A percentile compares a stretch with the other conserved stretches of the same genome.
Conservation (phyloP, 2,113 vertebrate genomes). For the Caretta caretta region DNA sequence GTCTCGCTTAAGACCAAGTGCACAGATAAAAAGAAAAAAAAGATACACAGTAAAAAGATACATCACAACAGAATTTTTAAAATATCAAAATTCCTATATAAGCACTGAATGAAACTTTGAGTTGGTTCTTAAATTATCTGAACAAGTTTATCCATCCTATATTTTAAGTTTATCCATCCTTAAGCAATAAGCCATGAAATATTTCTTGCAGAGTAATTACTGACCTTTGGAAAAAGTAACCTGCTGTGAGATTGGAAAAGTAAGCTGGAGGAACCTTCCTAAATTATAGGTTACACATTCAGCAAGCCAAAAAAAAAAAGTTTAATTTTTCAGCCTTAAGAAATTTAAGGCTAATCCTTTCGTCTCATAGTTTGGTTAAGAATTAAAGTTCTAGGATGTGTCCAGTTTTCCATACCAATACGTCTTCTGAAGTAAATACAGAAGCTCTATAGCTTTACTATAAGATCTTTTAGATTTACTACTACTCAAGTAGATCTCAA, state of each 20-base stretch:
- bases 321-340: background rate
- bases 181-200: background rate
- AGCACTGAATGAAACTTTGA: background rate
- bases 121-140: background rate
- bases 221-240: background rate
- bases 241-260: background rate
- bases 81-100: background rate
- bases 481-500: background rate
- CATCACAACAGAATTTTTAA: slow-evolving; percentile 7
- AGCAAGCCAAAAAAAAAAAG: background rate
- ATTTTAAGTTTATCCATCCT: fast-evolving
- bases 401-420: background rate
- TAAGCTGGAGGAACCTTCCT: background rate
- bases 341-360: background rate
- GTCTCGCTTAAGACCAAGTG: background rate
- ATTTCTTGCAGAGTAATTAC: background rate
- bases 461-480: background rate
- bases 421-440: background rate
- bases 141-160: background rate
- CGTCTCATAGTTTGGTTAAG: background rate
- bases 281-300: background rate
- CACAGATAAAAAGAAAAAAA: fast-evolving
- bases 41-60: background rate
- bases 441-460: background rate
- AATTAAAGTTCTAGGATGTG: background rate